These are phyloP conservation scores for Phytoseiulus persimilis DNA, from an alignment of 2,888 invertebrate genomes.

Conservation along the genomic window DNA sequence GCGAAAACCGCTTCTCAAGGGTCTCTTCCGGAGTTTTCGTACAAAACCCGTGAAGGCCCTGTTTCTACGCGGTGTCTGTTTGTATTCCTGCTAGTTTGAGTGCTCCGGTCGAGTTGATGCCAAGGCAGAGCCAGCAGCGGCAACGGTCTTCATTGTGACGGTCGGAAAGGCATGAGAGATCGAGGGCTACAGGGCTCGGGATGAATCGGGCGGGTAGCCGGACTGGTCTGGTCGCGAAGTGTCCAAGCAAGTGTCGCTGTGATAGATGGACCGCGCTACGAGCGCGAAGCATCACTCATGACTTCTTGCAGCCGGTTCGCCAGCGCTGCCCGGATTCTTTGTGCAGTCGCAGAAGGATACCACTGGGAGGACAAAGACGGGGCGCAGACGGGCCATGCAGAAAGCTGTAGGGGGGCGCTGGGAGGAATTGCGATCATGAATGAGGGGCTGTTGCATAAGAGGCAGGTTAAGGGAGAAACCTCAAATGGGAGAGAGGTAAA, in stretches of 20 bases:
- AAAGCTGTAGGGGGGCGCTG: not conserved
- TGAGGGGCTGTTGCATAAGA: not conserved
- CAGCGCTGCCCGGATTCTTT: not conserved
- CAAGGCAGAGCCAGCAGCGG: not conserved
- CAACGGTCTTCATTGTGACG: not conserved
- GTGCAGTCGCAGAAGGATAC: not conserved
- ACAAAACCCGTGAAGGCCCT: no score
- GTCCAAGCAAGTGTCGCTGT: conserved; percentile 5
- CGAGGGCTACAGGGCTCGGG: not conserved
- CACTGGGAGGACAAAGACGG: not conserved
- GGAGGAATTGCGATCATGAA: not conserved
- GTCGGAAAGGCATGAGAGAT: not conserved
- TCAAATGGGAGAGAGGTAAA: not conserved
- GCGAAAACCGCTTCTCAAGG: no score
- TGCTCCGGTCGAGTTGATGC: not conserved
- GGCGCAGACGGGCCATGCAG: no score
- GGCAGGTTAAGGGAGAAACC: not conserved
- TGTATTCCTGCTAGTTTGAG: not conserved
- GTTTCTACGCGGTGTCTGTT: not conserved
- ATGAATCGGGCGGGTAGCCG: not conserved
- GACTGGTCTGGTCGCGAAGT: conserved; percentile 5
- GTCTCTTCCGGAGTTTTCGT: no score
- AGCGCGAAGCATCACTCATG: not conserved
- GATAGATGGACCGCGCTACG: not conserved
- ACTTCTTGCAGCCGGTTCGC: not conserved